These are phyloP conservation scores for Scelioninae gen. 1 DNA, from an alignment of 2,888 invertebrate genomes.

Conservation along the genomic window DNA sequence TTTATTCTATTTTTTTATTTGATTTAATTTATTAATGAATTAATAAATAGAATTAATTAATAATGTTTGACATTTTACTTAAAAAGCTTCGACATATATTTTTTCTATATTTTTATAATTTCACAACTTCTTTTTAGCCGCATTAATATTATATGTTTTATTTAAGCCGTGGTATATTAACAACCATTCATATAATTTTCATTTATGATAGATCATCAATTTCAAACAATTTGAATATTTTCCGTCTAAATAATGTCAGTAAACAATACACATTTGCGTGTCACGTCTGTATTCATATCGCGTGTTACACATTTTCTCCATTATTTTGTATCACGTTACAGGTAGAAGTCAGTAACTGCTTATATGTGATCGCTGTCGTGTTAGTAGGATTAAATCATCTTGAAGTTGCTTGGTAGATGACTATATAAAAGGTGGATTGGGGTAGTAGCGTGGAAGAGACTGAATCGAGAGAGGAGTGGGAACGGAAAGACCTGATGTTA, in stretches of 20 bases:
- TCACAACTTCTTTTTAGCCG: no score
- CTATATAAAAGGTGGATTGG: constrained; percentile 72
- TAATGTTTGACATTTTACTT: no score
- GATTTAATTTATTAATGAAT: no score
- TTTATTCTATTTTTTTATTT: no score
- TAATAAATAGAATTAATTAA: no score
- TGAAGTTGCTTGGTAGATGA: constrained; percentile 78
- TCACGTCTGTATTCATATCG: constrained; percentile 39
- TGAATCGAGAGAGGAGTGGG: constrained; percentile 67
- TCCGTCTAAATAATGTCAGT: constrained; percentile 19
- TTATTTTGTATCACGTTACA: constrained; percentile 80
- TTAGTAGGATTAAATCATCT: constrained; percentile 84
- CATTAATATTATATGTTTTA: no score
- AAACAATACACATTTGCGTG: constrained; percentile 53
- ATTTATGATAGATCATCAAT: no score
- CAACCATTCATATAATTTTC: no score
- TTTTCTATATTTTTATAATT: no score
- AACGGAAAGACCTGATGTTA: constrained; percentile 80
- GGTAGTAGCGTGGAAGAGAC: constrained; percentile 66
- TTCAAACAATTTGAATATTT: no score
- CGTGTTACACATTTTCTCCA: constrained; percentile 76
- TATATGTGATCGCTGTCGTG: constrained; percentile 80
- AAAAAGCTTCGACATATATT: no score
- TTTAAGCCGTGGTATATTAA: no score
- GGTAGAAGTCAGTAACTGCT: constrained; percentile 75